These are phyloP conservation scores for Xyrichtys novacula DNA, from an alignment of 2,797 vertebrate species.

Conservation along the genomic window DNA sequence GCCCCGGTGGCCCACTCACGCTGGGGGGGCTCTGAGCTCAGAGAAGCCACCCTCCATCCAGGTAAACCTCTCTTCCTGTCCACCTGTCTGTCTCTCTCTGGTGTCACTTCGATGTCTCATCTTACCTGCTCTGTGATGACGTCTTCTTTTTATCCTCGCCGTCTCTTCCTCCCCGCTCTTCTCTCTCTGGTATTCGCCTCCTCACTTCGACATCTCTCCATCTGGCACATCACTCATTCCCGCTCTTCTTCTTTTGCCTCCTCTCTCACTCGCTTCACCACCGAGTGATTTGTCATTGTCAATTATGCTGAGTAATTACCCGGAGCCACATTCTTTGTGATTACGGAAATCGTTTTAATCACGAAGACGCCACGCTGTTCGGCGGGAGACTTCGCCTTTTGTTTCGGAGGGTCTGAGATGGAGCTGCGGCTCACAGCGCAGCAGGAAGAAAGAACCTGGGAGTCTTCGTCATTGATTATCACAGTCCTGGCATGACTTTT, in stretches of 20 bases:
- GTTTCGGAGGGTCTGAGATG: slow-evolving; percentile 3
- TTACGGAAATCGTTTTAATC: slow-evolving; percentile 59
- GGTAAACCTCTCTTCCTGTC: slow-evolving; percentile 75
- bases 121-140: slow-evolving; percentile 17
- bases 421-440: slow-evolving; percentile 13
- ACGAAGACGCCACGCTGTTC: slow-evolving; percentile 32
- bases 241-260: slow-evolving; percentile 24
- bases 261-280: slow-evolving; percentile 30
- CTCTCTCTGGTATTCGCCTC: slow-evolving; percentile 10
- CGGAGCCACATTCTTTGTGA: slow-evolving; percentile 52
- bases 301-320: slow-evolving; percentile 58
- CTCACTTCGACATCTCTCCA: slow-evolving; percentile 26
- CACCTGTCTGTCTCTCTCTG: slow-evolving; percentile 28
- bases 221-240: slow-evolving; percentile 15
- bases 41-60: slow-evolving; percentile 75
- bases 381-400: slow-evolving; percentile 12
- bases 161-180: background rate
- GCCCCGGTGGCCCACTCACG: slow-evolving; percentile 57
- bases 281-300: slow-evolving; percentile 51
- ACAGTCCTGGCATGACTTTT: slow-evolving; percentile 18
- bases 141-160: slow-evolving; percentile 3
- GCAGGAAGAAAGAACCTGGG: slow-evolving; percentile 13
- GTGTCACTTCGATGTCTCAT: slow-evolving; percentile 23
- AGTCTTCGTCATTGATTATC: slow-evolving; percentile 29
- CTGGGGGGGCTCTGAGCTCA: slow-evolving; percentile 76